phyloP scores from a whole-genome alignment of 2,888 invertebrate species.

The Leptinotarsa peninsularis region DNA sequence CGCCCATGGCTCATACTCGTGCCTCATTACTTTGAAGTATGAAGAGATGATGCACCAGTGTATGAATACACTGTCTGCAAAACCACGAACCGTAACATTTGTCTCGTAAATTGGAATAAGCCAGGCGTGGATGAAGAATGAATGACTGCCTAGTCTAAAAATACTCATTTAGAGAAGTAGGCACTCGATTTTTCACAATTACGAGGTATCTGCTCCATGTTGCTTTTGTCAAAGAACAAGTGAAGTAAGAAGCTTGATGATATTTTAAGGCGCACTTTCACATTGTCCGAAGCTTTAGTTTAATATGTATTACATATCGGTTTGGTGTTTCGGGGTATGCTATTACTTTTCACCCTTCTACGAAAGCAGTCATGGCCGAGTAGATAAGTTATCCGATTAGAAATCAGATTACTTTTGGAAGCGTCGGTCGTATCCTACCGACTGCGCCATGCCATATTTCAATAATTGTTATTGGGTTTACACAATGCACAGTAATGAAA shows the following conservation, averaged over 20 bases:
- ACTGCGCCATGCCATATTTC: too few species aligned
- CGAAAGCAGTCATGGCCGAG: too few species aligned
- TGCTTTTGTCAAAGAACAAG: background rate
- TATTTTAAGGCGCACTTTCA: too few species aligned
- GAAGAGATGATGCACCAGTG: conserved; percentile 18
- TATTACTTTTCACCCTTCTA: too few species aligned
- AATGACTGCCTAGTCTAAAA: conserved; percentile 7
- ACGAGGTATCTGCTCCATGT: background rate
- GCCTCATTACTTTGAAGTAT: conserved; percentile 22
- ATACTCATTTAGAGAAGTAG: conserved; percentile 7
- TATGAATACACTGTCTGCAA: conserved; percentile 17
- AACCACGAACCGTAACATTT: conserved; percentile 16
- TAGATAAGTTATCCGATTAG: too few species aligned
- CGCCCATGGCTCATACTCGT: background rate
- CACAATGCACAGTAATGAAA: too few species aligned
- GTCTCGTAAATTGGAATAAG: conserved; percentile 25
- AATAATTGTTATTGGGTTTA: too few species aligned
- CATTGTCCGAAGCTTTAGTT: too few species aligned
- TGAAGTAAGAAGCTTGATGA: background rate
- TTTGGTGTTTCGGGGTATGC: too few species aligned
- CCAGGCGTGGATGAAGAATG: conserved; percentile 27
- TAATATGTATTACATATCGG: too few species aligned
- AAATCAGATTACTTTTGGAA: too few species aligned
- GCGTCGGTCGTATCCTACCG: too few species aligned
- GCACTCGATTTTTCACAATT: background rate